A percentile compares a stretch with the other conserved stretches of the same genome.
These are phyloP conservation scores for Apamea sordens DNA, from an alignment of 2,888 invertebrate genomes.

Conservation along the genomic window DNA sequence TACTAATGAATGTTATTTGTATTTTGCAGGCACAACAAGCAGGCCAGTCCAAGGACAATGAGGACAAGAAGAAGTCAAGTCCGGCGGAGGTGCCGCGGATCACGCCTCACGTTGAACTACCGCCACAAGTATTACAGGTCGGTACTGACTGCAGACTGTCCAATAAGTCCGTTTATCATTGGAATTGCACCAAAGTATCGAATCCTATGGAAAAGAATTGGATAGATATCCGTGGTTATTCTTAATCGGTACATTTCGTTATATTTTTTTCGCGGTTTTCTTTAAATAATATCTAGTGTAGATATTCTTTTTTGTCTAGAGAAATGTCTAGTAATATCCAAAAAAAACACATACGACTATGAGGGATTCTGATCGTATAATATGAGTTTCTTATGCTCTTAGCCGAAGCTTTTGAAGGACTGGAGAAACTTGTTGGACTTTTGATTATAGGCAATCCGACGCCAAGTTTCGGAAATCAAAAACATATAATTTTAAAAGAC, in stretches of 20 bases:
- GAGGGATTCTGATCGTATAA: not conserved
- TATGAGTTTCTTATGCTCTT: not conserved
- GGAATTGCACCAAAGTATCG: not conserved
- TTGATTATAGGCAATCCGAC: not conserved
- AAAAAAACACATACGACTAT: not conserved
- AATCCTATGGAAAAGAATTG: not conserved
- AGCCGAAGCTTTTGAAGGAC: not conserved
- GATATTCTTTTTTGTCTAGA: not conserved
- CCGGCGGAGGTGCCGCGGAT: constrained; percentile 87
- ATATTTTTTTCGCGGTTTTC: not conserved
- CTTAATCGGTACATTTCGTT: not conserved
- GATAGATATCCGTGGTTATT: not conserved
- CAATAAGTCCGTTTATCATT: not conserved
- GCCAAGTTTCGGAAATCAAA: not conserved
- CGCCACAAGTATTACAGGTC: constrained; percentile 96
- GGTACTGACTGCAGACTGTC: not conserved
- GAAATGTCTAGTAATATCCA: no score
- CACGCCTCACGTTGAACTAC: constrained; percentile 93
- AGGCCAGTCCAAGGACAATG: constrained; percentile 86
- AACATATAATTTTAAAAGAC: not conserved
- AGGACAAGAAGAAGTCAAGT: constrained; percentile 85
- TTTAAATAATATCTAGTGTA: not conserved
- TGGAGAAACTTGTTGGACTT: not conserved
- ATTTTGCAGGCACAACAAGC: constrained; percentile 83
- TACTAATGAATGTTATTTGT: not conserved